Base-by-base conservation (phyloP, 2,113 vertebrate species). In the Numenius arquata region DNA sequence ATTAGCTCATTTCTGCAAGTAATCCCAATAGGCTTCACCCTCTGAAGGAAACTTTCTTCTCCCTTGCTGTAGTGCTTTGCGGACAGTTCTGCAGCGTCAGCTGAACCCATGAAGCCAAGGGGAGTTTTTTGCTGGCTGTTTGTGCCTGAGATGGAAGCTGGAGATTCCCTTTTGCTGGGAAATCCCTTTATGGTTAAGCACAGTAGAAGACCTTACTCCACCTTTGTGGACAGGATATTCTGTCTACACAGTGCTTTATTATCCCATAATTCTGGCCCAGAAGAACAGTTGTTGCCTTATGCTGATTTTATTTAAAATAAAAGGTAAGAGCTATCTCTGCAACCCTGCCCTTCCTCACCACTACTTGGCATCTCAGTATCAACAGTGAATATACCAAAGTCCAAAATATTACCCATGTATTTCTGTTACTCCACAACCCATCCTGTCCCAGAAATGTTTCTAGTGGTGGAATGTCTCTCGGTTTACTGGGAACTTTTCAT, bases 91-190 rank as follows among this genome's bases (percentile, higher is more conserved):
- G 82, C 95, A 82, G 81, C 0, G 3, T 9, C 89, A 77, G 56
- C 26, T n/a, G 67, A 15, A 81, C 34, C 56, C 8, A 0, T 23
- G 59, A n/a, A 80, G 50, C 45, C 61, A 30, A 40, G 15, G 61
- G 74, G 40, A 85, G 77, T 40, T 95, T 95, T 77, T 82, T 90
- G 82, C 61, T 78, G 41, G 12, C 43, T 75, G 4, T 61, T 80
- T 22, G 66, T 83, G 85, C 78, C 74, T 22, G 26, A 23, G 34
- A 11, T 56, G 40, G 36, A 62, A 91, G 58, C 83, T 73, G 91
- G 88, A 95, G 68, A 94, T 96, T 90, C 90, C 90, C 83, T 63
- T 80, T 26, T 79, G 16, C 85, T 80, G 94, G 83, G 88, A 91
- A 95, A 59, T 38, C 79, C 73, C 95, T 56, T 63, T 25, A 48